phyloP scores from a whole-genome alignment of 2,113 vertebrate genomes.

The Argyrosomus japonicus region DNA sequence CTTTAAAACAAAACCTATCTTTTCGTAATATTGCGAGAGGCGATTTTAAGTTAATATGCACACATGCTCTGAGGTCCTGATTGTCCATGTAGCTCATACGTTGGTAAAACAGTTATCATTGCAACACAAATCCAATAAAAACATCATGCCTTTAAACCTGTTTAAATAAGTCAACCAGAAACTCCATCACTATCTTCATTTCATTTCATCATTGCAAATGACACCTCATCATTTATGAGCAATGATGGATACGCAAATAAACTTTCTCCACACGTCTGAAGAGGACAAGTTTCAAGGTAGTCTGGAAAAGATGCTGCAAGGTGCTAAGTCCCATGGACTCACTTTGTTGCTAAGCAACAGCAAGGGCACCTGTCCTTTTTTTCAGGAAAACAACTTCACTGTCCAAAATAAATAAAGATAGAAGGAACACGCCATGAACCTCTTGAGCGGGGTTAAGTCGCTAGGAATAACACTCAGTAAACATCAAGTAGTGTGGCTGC shows the following conservation, averaged over 20 bases:
- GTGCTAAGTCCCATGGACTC: slow-evolving; percentile 71
- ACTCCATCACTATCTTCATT: not conserved
- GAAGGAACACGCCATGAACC: slow-evolving; percentile 58
- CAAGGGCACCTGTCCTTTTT: slow-evolving; percentile 53
- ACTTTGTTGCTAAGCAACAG: slow-evolving; percentile 87
- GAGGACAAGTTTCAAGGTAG: slow-evolving; percentile 51
- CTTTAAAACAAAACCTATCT: slow-evolving; percentile 6
- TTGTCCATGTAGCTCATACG: not conserved
- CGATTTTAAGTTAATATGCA: not conserved
- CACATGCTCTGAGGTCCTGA: not conserved
- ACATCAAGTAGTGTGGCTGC: slow-evolving; percentile 43
- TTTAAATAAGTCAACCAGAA: not conserved
- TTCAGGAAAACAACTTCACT: slow-evolving; percentile 62
- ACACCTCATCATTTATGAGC: slow-evolving; percentile 10
- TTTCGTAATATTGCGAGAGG: slow-evolving; percentile 6
- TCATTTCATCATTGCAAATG: not conserved
- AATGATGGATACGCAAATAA: slow-evolving; percentile 30
- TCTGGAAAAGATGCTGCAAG: slow-evolving; percentile 24
- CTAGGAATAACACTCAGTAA: slow-evolving; percentile 55
- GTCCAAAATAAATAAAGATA: slow-evolving; percentile 73
- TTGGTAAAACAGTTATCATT: not conserved
- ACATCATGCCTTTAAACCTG: not conserved
- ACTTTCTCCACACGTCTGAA: slow-evolving; percentile 34
- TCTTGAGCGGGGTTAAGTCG: slow-evolving; percentile 63
- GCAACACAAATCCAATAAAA: not conserved